Evolutionary conservation across 1,140 invertebrate genomes (phyloP).

Genomic region (Drosophila tsacasi): DNA sequence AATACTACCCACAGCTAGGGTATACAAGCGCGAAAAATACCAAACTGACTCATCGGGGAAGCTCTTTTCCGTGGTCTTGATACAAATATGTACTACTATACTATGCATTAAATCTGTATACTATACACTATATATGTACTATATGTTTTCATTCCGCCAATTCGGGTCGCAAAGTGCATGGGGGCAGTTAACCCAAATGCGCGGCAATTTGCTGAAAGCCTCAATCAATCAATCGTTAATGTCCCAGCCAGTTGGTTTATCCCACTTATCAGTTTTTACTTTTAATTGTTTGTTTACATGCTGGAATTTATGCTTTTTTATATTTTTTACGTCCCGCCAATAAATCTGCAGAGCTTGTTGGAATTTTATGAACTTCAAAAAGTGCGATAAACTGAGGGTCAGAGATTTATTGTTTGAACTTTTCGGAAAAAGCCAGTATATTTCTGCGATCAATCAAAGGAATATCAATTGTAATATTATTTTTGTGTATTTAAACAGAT

Average conservation of each 20-base stretch:
- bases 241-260: slow-evolving; percentile 48
- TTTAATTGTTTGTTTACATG: slow-evolving; percentile 27
- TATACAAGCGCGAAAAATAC: not conserved
- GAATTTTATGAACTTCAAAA: slow-evolving; percentile 20
- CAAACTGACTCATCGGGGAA: slow-evolving; percentile 27
- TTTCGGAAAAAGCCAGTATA: not conserved
- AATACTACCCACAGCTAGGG: not conserved
- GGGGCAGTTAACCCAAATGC: slow-evolving; percentile 41
- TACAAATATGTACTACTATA: not conserved
- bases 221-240: slow-evolving; percentile 47
- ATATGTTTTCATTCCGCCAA: not conserved
- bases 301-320: slow-evolving; percentile 10
- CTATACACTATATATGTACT: not conserved
- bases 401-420: slow-evolving; percentile 8
- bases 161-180: slow-evolving; percentile 42
- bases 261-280: slow-evolving; percentile 37
- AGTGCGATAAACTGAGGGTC: slow-evolving; percentile 28
- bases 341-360: slow-evolving; percentile 8
- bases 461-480: not conserved
- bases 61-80: slow-evolving; percentile 17
- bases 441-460: not conserved
- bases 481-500: not conserved
- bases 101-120: slow-evolving; percentile 1
- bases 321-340: not conserved
- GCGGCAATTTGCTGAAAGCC: slow-evolving; percentile 18